Conservation (phyloP, 1,140 invertebrate genomes). For the Aleiodes sp. region DNA sequence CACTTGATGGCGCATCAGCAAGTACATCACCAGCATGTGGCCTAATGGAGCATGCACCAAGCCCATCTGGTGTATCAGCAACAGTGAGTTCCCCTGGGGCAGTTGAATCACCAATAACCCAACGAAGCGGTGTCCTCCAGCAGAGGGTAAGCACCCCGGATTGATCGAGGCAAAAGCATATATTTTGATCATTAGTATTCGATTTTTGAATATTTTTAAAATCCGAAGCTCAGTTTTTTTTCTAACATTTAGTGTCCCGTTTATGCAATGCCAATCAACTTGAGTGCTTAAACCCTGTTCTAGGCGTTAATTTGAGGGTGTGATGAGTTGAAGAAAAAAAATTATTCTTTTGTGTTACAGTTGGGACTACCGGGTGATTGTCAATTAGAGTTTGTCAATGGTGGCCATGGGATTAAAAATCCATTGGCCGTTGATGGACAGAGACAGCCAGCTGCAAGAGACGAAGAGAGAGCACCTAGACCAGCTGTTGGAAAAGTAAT, state of each 20-base stretch:
- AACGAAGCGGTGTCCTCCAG: slow-evolving; percentile 82
- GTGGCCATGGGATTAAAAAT: slow-evolving; percentile 98
- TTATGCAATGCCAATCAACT: slow-evolving; percentile 71
- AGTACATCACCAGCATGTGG: slow-evolving; percentile 69
- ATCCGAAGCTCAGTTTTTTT: not conserved
- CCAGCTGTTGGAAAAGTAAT: slow-evolving; percentile 59
- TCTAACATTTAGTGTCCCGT: not conserved
- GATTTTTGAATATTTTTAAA: not conserved
- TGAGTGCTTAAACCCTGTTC: slow-evolving; percentile 69
- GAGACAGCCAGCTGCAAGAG: slow-evolving; percentile 52
- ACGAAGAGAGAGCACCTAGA: slow-evolving; percentile 58
- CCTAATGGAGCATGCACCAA: slow-evolving; percentile 64
- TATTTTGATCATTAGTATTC: not conserved
- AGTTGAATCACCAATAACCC: slow-evolving; percentile 55
- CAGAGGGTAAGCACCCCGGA: slow-evolving; percentile 79
- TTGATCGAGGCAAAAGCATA: slow-evolving; percentile 62
- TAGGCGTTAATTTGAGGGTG: not conserved
- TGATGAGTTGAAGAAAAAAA: slow-evolving; percentile 19
- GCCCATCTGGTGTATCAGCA: slow-evolving; percentile 72
- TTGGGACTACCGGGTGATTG: slow-evolving; percentile 86
- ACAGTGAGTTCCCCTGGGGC: slow-evolving; percentile 65
- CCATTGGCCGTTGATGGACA: slow-evolving; percentile 82
- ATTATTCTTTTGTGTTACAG: slow-evolving; percentile 68
- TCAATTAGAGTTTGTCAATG: slow-evolving; percentile 96
- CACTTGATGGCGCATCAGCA: slow-evolving; percentile 71